Conservation (phyloP, 2,888 invertebrate genomes). For the Pecten maximus region DNA sequence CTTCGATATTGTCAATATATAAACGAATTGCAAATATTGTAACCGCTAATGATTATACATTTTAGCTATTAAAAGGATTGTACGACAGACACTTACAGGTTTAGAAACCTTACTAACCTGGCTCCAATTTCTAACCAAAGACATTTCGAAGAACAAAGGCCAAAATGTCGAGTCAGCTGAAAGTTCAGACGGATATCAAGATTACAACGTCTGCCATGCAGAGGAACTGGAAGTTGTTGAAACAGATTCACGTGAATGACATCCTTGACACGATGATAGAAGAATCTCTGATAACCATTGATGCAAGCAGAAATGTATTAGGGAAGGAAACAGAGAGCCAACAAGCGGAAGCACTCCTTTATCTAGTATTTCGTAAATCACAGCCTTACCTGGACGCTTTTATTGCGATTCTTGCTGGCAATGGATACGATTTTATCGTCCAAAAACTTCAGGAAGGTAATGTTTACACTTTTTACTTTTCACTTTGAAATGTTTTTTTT, state of each 20-base stretch:
- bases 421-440: background rate
- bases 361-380: background rate
- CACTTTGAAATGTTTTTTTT: no score
- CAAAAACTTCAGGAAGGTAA: background rate
- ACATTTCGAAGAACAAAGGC: background rate
- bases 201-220: background rate
- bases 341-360: background rate
- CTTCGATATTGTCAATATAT: no score
- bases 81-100: no score
- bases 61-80: no score
- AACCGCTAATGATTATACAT: no score
- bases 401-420: background rate
- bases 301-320: background rate
- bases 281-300: background rate
- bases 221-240: background rate
- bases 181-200: background rate
- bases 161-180: background rate
- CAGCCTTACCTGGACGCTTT: background rate
- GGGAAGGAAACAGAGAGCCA: background rate
- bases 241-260: background rate
- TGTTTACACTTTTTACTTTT: background rate
- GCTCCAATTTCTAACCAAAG: background rate
- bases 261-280: background rate
- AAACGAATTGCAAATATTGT: no score
- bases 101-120: no score